These are phyloP conservation scores for Labia minor DNA, from an alignment of 2,888 invertebrate genomes.

Conservation along the genomic window DNA sequence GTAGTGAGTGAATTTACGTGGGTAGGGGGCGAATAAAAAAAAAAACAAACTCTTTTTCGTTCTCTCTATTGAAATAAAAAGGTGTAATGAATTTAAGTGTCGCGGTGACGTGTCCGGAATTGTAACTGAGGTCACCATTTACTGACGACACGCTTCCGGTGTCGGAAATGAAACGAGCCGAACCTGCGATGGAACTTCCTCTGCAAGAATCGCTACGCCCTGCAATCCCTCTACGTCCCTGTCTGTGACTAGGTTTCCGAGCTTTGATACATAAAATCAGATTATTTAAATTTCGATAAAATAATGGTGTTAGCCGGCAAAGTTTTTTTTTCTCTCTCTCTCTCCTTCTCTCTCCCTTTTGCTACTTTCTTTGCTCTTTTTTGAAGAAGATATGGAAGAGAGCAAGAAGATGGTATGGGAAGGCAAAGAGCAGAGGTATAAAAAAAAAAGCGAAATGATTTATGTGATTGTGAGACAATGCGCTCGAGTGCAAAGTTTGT, in stretches of 20 bases:
- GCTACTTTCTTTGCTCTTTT: too few relatives aligned
- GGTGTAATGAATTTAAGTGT: constrained; percentile 4
- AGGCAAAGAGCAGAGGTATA: too few relatives aligned
- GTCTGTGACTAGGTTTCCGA: background rate
- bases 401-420: too few relatives aligned
- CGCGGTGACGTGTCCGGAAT: constrained; percentile 7
- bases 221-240: too few relatives aligned
- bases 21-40: background rate
- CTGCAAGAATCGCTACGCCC: too few relatives aligned
- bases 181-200: background rate
- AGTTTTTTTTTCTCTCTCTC: background rate
- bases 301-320: background rate
- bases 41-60: background rate
- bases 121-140: background rate
- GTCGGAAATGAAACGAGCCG: constrained; percentile 6
- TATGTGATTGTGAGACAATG: too few relatives aligned
- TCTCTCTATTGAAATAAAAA: constrained; percentile 4
- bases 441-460: too few relatives aligned
- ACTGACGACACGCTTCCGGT: background rate
- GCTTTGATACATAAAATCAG: background rate
- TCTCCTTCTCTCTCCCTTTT: too few relatives aligned
- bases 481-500: too few relatives aligned
- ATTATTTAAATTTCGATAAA: background rate
- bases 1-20: too few relatives aligned
- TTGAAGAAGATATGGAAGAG: too few relatives aligned